Evolutionary conservation across 2,888 invertebrate genomes (phyloP).

Genomic region (Melanophora roralis): DNA sequence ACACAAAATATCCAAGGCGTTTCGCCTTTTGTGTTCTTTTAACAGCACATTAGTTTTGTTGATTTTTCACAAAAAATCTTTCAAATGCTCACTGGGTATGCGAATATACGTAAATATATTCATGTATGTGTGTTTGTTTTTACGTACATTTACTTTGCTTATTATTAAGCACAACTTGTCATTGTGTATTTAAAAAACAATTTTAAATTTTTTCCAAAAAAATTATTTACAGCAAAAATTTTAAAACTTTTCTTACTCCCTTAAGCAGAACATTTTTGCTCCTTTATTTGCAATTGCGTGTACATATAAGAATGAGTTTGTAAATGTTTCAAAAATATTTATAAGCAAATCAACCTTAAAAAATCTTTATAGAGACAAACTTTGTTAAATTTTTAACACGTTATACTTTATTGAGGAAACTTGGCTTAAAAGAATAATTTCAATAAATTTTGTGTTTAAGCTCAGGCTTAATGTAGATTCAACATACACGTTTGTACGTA

Average conservation of each 20-base stretch:
- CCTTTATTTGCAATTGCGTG: background rate
- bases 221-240: constrained; percentile 50
- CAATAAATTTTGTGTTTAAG: no score
- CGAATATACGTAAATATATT: no score
- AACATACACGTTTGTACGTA: no score
- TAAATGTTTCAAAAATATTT: background rate
- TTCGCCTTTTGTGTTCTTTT: no score
- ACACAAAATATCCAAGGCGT: no score
- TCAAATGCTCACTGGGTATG: no score
- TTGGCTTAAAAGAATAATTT: no score
- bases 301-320: background rate
- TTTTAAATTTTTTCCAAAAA: constrained; percentile 46
- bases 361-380: constrained; percentile 43
- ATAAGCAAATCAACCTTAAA: constrained; percentile 50
- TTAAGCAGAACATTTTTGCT: background rate
- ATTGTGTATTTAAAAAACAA: constrained; percentile 60
- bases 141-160: constrained; percentile 47
- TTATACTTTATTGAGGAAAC: background rate
- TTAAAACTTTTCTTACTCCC: constrained; percentile 39
- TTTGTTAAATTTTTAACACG: background rate
- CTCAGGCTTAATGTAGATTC: no score
- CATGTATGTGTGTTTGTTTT: no score
- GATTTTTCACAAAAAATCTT: no score
- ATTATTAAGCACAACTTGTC: constrained; percentile 57
- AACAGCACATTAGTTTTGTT: no score